Evolutionary conservation across 2,113 vertebrate genomes (phyloP), one percentile per base, ranked within the genome.

Genomic region (Pholis gunnellus): DNA sequence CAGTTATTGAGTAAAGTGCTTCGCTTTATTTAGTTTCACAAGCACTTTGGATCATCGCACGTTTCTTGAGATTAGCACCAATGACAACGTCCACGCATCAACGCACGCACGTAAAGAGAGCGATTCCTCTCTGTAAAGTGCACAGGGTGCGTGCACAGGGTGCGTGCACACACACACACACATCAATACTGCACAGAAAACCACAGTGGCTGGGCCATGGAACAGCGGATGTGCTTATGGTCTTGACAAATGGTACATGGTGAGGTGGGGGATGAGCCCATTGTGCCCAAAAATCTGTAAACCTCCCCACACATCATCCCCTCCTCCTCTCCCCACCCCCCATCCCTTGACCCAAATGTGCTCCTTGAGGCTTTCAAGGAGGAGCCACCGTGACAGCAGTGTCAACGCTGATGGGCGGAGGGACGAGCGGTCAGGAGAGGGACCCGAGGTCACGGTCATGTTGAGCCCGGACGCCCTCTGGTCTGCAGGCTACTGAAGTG

Each of bases 401-500:
- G 63, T 80, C 72, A 31, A 78, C 88, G 50, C 84, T 71, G 86
- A 84, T 69, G 60, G 74, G 72, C 92, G 3, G 88, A 95, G 93
- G 95, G 95, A 93, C 94, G n/a, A 79, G 60, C 91, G 92, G 70
- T 93, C 89, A 95, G 96, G 94, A 92, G 95, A 94, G 78, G 1
- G 94, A 56, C 81, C 44, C 31, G 3, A 4, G 94, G 79, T 86
- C 72, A 57, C 5, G 34, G 88, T 95, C 95, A 96, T 78, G 94
- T 95, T 1, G 92, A 91, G 66, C 93, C 93, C 7, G 96, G 96
- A 78, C 95, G 96, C 66, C 95, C 96, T 81, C 97, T 97, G 90
- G 95, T 97, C 95, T 97, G 97, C 88, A 99, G 93, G 94, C 98
- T 99, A 87, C 96, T 97, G 78, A 99, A 99, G 90, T 99, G 98